A percentile compares a stretch with the other conserved stretches of the same genome.
Evolutionary conservation across 2,888 invertebrate genomes (phyloP).

Genomic region (Drosophila neotestacea): DNA sequence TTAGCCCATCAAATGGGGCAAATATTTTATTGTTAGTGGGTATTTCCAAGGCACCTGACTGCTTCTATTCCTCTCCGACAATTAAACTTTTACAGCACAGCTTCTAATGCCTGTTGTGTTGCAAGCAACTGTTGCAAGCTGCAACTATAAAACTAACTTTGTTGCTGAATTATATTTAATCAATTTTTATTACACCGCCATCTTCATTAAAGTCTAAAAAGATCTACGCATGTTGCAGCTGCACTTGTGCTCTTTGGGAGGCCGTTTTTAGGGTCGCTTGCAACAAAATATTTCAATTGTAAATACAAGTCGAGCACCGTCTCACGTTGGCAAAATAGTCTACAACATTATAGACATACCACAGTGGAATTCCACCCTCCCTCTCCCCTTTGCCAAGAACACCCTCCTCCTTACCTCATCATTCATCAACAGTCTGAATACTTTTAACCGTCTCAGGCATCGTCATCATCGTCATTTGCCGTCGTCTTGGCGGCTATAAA

Average conservation of each 20-base stretch:
- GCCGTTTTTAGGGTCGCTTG: slow-evolving; percentile 49
- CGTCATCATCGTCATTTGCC: slow-evolving; percentile 37
- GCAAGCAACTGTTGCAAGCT: slow-evolving; percentile 27
- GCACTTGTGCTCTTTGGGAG: slow-evolving; percentile 37
- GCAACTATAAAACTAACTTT: slow-evolving; percentile 78
- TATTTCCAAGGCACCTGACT: slow-evolving; percentile 23
- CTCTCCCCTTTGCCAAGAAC: background rate
- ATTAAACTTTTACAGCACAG: slow-evolving; percentile 73
- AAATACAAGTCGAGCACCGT: slow-evolving; percentile 36
- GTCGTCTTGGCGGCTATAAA: slow-evolving; percentile 75
- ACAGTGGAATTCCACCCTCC: background rate
- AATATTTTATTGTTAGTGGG: slow-evolving; percentile 59
- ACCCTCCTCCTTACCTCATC: background rate
- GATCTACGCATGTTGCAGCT: slow-evolving; percentile 54
- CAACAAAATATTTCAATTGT: slow-evolving; percentile 62
- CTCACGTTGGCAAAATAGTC: slow-evolving; percentile 1
- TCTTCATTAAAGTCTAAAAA: slow-evolving; percentile 82
- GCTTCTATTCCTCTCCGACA: slow-evolving; percentile 39
- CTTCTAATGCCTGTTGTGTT: slow-evolving; percentile 65
- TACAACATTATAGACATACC: slow-evolving; percentile 33
- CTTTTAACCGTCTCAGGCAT: slow-evolving; percentile 14
- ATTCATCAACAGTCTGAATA: slow-evolving; percentile 25
- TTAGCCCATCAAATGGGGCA: slow-evolving; percentile 53
- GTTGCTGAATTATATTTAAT: slow-evolving; percentile 81
- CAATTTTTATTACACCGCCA: slow-evolving; percentile 80